Evolutionary conservation across 2,113 vertebrate species (phyloP).

Genomic region (Crotalus helleri): DNA sequence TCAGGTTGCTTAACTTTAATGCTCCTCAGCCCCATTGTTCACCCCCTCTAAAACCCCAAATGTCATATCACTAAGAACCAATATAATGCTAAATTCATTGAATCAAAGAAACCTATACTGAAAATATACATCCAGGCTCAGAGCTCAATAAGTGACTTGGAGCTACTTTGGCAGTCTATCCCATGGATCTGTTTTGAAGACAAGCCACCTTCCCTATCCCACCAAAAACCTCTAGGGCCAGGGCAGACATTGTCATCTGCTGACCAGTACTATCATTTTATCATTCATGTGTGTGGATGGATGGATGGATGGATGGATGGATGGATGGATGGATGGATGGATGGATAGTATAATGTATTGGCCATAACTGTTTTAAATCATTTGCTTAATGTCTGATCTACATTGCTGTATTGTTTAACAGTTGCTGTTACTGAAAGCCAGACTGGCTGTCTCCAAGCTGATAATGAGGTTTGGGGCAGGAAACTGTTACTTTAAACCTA

Average conservation of each 20-base stretch:
- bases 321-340: background rate
- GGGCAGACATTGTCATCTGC: background rate
- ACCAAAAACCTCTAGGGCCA: background rate
- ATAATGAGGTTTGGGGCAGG: no score
- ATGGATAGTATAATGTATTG: no score
- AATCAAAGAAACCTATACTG: background rate
- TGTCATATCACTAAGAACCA: background rate
- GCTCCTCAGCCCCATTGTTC: background rate
- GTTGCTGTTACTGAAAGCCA: no score
- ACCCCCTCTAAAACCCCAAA: background rate
- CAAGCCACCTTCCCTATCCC: background rate
- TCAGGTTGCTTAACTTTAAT: background rate
- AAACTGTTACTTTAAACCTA: no score
- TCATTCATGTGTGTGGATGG: background rate
- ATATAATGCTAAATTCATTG: background rate
- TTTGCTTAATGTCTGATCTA: no score
- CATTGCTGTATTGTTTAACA: no score
- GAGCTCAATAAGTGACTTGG: background rate
- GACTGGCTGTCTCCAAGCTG: no score
- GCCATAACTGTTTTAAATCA: no score
- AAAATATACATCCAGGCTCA: background rate
- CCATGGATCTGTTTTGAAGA: background rate
- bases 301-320: background rate
- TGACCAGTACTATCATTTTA: background rate
- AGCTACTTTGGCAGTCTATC: background rate